These are phyloP conservation scores for Maniola jurtina DNA, from an alignment of 1,140 invertebrate genomes.

Conservation along the genomic window DNA sequence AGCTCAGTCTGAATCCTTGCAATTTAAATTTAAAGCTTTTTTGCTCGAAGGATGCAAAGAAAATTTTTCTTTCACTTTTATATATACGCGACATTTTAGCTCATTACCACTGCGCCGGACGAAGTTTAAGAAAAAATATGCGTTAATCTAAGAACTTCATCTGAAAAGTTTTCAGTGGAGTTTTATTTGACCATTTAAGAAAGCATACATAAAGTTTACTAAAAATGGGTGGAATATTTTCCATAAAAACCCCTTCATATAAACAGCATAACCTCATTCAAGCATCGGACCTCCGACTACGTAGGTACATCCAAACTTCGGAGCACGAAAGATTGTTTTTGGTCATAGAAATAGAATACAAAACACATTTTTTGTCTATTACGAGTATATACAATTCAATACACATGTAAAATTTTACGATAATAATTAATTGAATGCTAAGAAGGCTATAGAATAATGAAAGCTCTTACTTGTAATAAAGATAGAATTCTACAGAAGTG, in stretches of 20 bases:
- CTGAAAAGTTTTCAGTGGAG: background rate
- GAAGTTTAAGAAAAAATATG: background rate
- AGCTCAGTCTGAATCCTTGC: background rate
- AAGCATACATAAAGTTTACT: too few species aligned
- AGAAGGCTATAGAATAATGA: background rate
- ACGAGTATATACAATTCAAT: too few species aligned
- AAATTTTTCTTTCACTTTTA: conserved; percentile 8
- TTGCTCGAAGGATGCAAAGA: background rate
- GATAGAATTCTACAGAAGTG: background rate
- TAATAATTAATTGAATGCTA: too few species aligned
- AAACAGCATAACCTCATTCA: too few species aligned
- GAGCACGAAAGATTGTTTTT: too few species aligned
- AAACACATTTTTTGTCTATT: too few species aligned
- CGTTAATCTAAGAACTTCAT: conserved; percentile 3
- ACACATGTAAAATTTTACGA: too few species aligned
- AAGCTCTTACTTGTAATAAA: background rate
- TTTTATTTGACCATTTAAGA: background rate
- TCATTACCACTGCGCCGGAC: conserved; percentile 4
- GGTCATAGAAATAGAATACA: too few species aligned
- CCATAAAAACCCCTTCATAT: too few species aligned
- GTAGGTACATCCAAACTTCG: too few species aligned
- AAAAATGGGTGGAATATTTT: too few species aligned
- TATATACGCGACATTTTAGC: background rate
- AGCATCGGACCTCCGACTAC: too few species aligned
- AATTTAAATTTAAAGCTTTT: conserved; percentile 8